These are phyloP conservation scores for Leptatherina wallacei DNA, from an alignment of 2,797 vertebrate species.

Conservation along the genomic window DNA sequence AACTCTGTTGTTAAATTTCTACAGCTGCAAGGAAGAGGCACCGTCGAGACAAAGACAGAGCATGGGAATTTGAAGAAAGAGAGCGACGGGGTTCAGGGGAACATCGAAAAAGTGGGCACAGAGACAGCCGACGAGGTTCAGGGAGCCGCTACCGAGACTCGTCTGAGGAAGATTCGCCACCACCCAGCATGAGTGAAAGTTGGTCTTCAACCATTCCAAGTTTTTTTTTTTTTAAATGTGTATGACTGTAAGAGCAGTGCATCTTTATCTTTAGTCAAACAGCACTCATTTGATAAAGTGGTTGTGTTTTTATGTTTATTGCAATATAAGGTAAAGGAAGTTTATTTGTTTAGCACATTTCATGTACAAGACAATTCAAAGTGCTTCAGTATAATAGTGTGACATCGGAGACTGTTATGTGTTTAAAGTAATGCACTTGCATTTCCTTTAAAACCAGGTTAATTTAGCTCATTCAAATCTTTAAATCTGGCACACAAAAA, in stretches of 20 bases:
- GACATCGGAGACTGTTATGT: background rate
- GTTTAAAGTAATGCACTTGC: background rate
- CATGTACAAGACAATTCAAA: too few relatives aligned
- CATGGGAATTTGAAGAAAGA: slow-evolving; percentile 91
- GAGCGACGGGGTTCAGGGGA: slow-evolving; percentile 91
- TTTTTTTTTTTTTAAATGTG: background rate
- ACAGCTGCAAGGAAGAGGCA: slow-evolving; percentile 92
- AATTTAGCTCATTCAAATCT: background rate
- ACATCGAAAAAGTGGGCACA: slow-evolving; percentile 85
- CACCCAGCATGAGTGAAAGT: slow-evolving; percentile 92
- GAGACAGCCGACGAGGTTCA: slow-evolving; percentile 90
- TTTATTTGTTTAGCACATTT: too few relatives aligned
- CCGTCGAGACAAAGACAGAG: slow-evolving; percentile 89
- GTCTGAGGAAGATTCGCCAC: slow-evolving; percentile 92
- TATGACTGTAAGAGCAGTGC: background rate
- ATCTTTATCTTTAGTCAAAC: slow-evolving; percentile 7
- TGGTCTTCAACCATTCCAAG: slow-evolving; percentile 41
- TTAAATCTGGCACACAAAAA: background rate
- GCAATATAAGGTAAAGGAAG: background rate
- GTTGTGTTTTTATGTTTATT: slow-evolving; percentile 1
- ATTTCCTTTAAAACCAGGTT: background rate
- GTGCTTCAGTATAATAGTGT: background rate
- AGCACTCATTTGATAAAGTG: background rate
- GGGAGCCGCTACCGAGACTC: slow-evolving; percentile 91
- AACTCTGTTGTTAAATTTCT: slow-evolving; percentile 14